Evolutionary conservation across 2,113 vertebrate species (phyloP).

Genomic region (Phrynocephalus versicolor): DNA sequence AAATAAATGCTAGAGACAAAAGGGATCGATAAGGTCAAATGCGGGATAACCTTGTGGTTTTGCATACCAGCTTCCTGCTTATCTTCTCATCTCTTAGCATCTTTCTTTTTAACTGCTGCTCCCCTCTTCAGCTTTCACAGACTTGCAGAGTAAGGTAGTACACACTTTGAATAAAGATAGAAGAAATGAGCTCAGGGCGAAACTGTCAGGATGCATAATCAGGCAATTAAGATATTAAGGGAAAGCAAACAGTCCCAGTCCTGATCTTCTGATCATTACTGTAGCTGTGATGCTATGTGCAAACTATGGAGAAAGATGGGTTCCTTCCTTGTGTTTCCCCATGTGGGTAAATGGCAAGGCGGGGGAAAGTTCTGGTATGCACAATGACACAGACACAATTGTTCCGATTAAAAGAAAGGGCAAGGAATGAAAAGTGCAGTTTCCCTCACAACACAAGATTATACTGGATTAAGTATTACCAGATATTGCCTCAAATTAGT

Average conservation of each 20-base stretch:
- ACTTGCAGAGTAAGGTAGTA: neutral
- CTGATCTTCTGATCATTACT: constrained; percentile 9
- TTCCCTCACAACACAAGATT: neutral
- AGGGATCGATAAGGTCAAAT: constrained; percentile 23
- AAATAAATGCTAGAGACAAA: constrained; percentile 4
- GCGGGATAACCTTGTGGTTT: constrained; percentile 24
- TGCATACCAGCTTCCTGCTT: constrained; percentile 1
- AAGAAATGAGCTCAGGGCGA: neutral
- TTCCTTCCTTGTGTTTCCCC: neutral
- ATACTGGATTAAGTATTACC: too few species aligned
- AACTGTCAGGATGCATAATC: constrained; percentile 13
- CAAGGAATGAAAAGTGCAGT: neutral
- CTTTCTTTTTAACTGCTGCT: neutral
- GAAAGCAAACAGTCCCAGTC: neutral
- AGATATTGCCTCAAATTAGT: too few species aligned
- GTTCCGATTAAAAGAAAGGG: neutral
- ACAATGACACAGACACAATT: neutral
- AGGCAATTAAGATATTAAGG: constrained; percentile 22
- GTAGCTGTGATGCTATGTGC: neutral
- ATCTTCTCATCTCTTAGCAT: constrained; percentile 12
- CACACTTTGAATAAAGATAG: constrained; percentile 9
- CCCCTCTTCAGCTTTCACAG: neutral
- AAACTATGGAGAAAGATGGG: neutral
- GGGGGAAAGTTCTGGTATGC: too few species aligned
- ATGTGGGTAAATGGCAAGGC: neutral